These are phyloP conservation scores for Tipula vernalis DNA, from an alignment of 2,888 invertebrate species.

Conservation along the genomic window DNA sequence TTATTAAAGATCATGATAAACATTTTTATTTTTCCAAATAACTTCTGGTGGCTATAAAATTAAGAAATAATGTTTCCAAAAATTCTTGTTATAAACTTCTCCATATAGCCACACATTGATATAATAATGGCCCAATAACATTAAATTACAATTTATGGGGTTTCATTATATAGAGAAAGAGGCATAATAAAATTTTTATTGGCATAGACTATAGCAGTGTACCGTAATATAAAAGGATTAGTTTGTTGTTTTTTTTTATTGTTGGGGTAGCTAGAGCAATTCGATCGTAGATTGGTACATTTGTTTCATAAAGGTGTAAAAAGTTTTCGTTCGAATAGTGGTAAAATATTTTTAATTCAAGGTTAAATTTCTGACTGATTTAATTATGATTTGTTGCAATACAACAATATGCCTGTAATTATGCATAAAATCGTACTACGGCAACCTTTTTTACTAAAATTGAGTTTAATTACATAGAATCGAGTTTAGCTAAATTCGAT, in stretches of 20 bases:
- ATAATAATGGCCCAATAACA: background rate
- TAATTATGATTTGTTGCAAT: no score
- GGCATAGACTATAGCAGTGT: background rate
- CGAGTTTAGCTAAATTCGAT: no score
- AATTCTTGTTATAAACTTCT: no score
- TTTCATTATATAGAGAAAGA: background rate
- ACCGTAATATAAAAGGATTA: background rate
- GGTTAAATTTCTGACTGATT: no score
- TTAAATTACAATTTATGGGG: background rate
- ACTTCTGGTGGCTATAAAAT: background rate
- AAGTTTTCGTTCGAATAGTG: no score
- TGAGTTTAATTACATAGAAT: no score
- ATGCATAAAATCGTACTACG: no score
- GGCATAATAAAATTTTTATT: background rate
- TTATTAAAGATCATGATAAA: background rate
- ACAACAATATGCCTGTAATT: no score
- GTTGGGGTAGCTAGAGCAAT: background rate
- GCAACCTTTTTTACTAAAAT: no score
- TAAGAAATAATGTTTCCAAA: background rate
- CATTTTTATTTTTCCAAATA: background rate
- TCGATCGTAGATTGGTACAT: background rate
- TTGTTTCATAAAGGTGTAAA: no score
- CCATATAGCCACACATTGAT: background rate
- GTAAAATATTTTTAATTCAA: no score
- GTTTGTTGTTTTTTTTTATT: background rate